These are phyloP conservation scores for Zosterops japonicus DNA, from an alignment of 2,113 vertebrate genomes.

Conservation along the genomic window DNA sequence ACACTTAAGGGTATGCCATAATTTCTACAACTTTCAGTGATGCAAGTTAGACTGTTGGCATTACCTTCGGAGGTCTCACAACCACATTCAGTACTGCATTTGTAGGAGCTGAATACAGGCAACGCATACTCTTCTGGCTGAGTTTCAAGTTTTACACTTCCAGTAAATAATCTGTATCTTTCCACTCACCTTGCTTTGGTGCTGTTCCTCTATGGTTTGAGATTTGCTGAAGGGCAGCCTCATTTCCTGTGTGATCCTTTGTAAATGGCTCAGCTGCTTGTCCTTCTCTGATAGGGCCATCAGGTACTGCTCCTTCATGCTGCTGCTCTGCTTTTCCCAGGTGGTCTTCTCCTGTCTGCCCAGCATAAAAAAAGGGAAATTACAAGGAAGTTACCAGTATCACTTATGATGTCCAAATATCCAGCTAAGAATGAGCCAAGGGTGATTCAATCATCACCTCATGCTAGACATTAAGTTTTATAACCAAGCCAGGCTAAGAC, in stretches of 20 bases:
- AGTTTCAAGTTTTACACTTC: not conserved
- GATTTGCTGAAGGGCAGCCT: constrained; percentile 26
- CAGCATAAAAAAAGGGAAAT: not conserved
- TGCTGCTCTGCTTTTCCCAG: constrained; percentile 81
- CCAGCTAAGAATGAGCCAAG: not conserved
- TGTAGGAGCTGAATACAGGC: not conserved
- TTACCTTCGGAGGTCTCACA: not conserved
- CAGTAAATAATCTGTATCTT: not conserved
- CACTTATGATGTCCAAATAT: not conserved
- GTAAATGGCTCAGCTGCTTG: constrained; percentile 80
- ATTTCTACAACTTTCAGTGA: not conserved
- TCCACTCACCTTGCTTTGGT: constrained; percentile 75
- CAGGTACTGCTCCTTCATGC: constrained; percentile 85
- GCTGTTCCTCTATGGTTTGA: constrained; percentile 64
- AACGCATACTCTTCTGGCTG: not conserved
- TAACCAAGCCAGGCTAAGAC: not conserved
- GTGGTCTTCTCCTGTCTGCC: constrained; percentile 72
- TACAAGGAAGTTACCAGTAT: not conserved
- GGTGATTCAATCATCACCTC: not conserved
- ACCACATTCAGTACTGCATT: not conserved
- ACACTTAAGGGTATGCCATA: not conserved
- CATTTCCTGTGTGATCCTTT: constrained; percentile 75
- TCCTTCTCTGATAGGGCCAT: constrained; percentile 84
- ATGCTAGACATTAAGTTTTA: not conserved
- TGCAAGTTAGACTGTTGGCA: not conserved